Conservation (phyloP, 2,888 invertebrate genomes). For the Tricholauxania praeusta region DNA sequence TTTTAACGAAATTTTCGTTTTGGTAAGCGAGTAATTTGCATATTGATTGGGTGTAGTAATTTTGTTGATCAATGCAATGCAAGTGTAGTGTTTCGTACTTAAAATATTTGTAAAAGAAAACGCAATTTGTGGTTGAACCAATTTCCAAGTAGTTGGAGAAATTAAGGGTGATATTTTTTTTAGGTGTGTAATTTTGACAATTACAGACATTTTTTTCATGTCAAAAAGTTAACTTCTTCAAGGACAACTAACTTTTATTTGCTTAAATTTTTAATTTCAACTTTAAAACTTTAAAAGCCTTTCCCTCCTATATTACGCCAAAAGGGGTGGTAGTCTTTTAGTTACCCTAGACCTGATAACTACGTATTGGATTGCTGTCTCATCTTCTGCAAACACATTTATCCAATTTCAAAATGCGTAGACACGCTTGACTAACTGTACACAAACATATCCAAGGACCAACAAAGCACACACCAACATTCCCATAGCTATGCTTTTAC, state of each 20-base stretch:
- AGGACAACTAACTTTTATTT: too few relatives aligned
- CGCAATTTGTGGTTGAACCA: slow-evolving; percentile 40
- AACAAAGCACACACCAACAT: slow-evolving; percentile 11
- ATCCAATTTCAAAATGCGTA: slow-evolving; percentile 56
- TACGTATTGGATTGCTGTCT: not conserved
- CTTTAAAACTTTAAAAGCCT: too few relatives aligned
- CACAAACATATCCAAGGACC: slow-evolving; percentile 31
- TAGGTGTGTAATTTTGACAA: not conserved
- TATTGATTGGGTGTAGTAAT: not conserved
- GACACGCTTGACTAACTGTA: slow-evolving; percentile 54
- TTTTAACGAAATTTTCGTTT: slow-evolving; percentile 37
- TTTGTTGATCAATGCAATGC: not conserved
- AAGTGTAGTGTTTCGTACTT: too few relatives aligned
- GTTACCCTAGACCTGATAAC: not conserved
- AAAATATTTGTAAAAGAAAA: not conserved
- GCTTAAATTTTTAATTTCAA: not conserved
- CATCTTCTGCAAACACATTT: slow-evolving; percentile 38
- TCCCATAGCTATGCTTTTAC: slow-evolving; percentile 14
- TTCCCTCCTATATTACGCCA: too few relatives aligned
- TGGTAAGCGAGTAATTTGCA: not conserved
- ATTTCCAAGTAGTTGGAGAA: not conserved
- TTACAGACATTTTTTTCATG: too few relatives aligned
- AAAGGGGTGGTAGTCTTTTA: slow-evolving; percentile 5
- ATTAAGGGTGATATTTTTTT: not conserved
- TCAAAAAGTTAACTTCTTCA: too few relatives aligned